A percentile compares a stretch with the other conserved stretches of the same genome.
These are phyloP conservation scores for Cosmorhoe ocellata DNA, from an alignment of 2,888 invertebrate genomes.

Conservation along the genomic window DNA sequence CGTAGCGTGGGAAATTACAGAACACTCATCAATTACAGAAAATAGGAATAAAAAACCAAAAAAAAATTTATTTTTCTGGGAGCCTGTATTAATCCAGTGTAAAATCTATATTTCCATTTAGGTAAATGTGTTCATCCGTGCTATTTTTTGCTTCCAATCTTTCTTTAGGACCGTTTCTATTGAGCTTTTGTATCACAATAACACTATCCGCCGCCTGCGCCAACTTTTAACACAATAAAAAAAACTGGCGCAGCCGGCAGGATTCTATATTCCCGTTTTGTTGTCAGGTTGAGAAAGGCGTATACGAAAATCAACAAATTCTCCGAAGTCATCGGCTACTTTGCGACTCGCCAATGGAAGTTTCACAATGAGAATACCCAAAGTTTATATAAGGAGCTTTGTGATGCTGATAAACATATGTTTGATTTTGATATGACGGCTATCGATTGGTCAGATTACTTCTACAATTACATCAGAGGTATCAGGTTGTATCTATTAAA, in stretches of 20 bases:
- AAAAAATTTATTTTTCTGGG: too few relatives aligned
- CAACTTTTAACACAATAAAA: background rate
- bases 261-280: background rate
- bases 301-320: constrained; percentile 89
- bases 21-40: too few relatives aligned
- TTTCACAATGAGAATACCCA: constrained; percentile 84
- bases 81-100: too few relatives aligned
- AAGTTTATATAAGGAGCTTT: constrained; percentile 77
- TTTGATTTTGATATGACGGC: constrained; percentile 86
- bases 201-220: too few relatives aligned
- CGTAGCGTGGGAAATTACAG: too few relatives aligned
- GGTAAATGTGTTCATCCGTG: too few relatives aligned
- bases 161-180: too few relatives aligned
- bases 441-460: constrained; percentile 87
- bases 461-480: constrained; percentile 86
- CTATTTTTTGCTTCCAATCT: too few relatives aligned
- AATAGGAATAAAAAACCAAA: too few relatives aligned
- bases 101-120: too few relatives aligned
- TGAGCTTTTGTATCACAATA: too few relatives aligned
- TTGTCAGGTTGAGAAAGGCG: constrained; percentile 85
- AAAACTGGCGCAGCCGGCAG: too few relatives aligned
- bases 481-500: constrained; percentile 88
- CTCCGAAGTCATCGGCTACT: constrained; percentile 87
- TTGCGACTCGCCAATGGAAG: constrained; percentile 87
- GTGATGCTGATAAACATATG: constrained; percentile 79